Evolutionary conservation across 2,888 invertebrate species (phyloP).

Genomic region (Sphaeridia pumilis): DNA sequence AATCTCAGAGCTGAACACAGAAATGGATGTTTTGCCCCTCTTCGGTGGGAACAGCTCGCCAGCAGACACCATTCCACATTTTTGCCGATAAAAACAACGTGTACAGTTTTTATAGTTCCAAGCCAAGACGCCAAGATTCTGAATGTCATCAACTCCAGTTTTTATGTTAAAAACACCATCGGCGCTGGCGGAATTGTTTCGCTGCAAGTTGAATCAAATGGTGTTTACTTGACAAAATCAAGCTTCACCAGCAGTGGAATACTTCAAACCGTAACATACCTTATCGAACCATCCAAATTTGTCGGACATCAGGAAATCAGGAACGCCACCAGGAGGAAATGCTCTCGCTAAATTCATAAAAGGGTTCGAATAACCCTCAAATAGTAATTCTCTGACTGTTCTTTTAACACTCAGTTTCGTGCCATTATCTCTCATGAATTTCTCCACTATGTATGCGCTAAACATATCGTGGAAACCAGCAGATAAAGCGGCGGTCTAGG

Average conservation of each 20-base stretch:
- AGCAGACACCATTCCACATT: conserved; percentile 59
- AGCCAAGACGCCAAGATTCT: conserved; percentile 55
- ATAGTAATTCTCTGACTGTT: conserved; percentile 37
- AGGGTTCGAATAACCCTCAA: conserved; percentile 42
- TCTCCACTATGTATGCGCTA: conserved; percentile 45
- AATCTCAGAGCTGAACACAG: conserved; percentile 61
- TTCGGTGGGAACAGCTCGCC: conserved; percentile 68
- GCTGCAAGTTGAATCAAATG: conserved; percentile 44
- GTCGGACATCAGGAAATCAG: conserved; percentile 52
- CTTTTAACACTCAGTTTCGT: conserved; percentile 34
- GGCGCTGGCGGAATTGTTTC: conserved; percentile 59
- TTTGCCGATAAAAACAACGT: conserved; percentile 46
- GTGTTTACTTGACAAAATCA: neutral
- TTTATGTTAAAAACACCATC: conserved; percentile 67
- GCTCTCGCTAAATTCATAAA: conserved; percentile 41
- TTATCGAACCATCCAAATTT: conserved; percentile 76
- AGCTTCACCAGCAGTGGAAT: neutral
- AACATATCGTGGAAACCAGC: conserved; percentile 44
- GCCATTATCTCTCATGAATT: conserved; percentile 41
- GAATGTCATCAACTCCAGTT: conserved; percentile 53
- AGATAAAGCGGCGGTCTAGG: conserved; percentile 54
- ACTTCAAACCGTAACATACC: conserved; percentile 45
- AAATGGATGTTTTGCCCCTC: conserved; percentile 48
- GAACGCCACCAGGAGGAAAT: conserved; percentile 20
- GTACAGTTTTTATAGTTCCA: conserved; percentile 60